Evolutionary conservation across 2,888 invertebrate genomes (phyloP).

Genomic region (Ormyrus nitidulus): DNA sequence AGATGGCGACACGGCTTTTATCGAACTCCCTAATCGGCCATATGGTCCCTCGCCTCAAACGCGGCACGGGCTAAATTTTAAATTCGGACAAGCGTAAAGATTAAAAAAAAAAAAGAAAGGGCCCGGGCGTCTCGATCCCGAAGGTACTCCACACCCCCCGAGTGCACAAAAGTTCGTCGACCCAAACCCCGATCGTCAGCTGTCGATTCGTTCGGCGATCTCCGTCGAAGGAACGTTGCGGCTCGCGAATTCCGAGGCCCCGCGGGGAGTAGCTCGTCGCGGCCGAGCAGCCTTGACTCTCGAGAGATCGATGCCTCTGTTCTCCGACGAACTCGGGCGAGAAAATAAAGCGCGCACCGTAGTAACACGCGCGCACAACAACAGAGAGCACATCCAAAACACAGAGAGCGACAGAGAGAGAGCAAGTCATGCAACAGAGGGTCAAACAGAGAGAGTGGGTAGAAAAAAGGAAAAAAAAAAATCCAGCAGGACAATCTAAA

Average conservation of each 20-base stretch:
- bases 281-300: constrained; percentile 20
- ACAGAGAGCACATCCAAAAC: background rate
- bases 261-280: background rate
- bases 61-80: constrained; percentile 5
- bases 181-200: constrained; percentile 14
- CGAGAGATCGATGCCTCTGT: constrained; percentile 1
- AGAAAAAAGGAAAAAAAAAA: background rate
- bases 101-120: background rate
- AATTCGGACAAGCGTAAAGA: constrained; percentile 23
- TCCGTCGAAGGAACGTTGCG: no score
- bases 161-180: constrained; percentile 19
- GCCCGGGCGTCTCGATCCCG: background rate
- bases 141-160: background rate
- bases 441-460: background rate
- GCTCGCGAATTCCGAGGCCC: constrained; percentile 3
- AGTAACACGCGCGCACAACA: constrained; percentile 46
- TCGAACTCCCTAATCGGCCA: constrained; percentile 59
- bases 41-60: constrained; percentile 56
- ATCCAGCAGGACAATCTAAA: background rate
- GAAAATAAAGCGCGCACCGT: constrained; percentile 26
- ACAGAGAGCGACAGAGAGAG: background rate
- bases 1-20: constrained; percentile 53
- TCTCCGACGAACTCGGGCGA: background rate
- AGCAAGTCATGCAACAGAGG: constrained; percentile 3
- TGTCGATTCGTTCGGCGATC: constrained; percentile 15